Evolutionary conservation across 2,888 invertebrate genomes (phyloP).

Genomic region (Pammene fasciana): DNA sequence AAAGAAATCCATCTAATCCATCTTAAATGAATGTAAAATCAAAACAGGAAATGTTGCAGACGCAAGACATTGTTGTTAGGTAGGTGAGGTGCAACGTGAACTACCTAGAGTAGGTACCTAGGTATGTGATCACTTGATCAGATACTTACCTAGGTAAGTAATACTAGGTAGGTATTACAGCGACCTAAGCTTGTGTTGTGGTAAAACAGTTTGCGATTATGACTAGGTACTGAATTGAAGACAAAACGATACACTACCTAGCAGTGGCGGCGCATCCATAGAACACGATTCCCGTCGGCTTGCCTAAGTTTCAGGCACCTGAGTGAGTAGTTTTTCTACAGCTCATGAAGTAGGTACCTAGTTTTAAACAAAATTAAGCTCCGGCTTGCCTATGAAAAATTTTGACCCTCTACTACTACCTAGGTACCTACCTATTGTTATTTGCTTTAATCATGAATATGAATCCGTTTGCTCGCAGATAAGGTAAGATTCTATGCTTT

Average conservation of each 20-base stretch:
- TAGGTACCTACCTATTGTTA: background rate
- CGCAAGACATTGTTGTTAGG: background rate
- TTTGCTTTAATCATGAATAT: slow-evolving; percentile 9
- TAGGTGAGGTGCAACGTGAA: background rate
- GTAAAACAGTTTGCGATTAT: slow-evolving; percentile 3
- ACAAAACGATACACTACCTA: no score
- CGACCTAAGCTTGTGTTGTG: no score
- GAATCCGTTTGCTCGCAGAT: background rate
- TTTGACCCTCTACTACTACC: no score
- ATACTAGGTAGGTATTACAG: no score
- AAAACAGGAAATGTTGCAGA: slow-evolving; percentile 24
- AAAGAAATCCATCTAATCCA: slow-evolving; percentile 31
- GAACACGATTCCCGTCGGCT: no score
- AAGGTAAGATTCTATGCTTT: background rate
- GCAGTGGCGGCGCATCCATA: no score
- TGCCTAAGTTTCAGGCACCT: no score
- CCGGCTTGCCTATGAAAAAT: no score
- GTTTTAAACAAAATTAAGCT: no score
- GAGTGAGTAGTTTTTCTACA: no score
- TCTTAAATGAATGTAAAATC: slow-evolving; percentile 19
- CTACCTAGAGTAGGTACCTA: slow-evolving; percentile 19
- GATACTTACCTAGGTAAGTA: background rate
- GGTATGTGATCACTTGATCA: no score
- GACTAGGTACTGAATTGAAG: background rate
- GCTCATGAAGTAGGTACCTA: no score